Evolutionary conservation across 1,140 invertebrate genomes (phyloP).

Genomic region (Ostrea denselamellosa): DNA sequence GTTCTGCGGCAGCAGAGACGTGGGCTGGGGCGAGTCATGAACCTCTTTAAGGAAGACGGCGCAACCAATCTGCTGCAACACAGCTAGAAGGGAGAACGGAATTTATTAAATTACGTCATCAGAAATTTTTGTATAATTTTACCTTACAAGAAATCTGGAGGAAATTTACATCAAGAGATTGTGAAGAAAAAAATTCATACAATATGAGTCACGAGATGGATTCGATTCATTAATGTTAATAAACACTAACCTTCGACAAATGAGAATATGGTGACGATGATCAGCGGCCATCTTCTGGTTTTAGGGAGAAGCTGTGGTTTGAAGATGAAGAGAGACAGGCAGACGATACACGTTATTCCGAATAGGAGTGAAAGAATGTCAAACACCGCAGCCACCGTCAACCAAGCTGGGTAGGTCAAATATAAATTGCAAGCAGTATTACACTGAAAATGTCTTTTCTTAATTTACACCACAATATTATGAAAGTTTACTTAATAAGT

Average conservation of each 20-base stretch:
- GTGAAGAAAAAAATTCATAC: neutral
- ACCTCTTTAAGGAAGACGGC: neutral
- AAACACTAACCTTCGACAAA: neutral
- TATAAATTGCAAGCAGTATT: neutral
- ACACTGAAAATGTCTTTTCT: neutral
- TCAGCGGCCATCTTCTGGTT: constrained; percentile 19
- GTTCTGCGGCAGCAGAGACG: neutral
- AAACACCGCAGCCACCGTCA: neutral
- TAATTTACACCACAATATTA: neutral
- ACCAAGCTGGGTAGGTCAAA: neutral
- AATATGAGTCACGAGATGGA: too few relatives aligned
- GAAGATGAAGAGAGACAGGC: constrained; percentile 9
- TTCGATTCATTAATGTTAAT: too few relatives aligned
- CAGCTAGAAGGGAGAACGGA: neutral
- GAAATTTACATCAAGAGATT: neutral
- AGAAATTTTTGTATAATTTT: neutral
- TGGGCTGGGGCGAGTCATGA: neutral
- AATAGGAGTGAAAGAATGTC: neutral
- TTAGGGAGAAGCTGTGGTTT: neutral
- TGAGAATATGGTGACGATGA: neutral
- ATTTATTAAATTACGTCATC: neutral
- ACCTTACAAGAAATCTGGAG: neutral
- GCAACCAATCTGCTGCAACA: neutral
- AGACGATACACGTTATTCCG: constrained; percentile 17
- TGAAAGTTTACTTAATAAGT: too few relatives aligned